Percentiles rank a stretch among this genome's conserved stretches.
phyloP scores from a whole-genome alignment of 2,888 invertebrate species.

The Chalcosyrphus nemorum region DNA sequence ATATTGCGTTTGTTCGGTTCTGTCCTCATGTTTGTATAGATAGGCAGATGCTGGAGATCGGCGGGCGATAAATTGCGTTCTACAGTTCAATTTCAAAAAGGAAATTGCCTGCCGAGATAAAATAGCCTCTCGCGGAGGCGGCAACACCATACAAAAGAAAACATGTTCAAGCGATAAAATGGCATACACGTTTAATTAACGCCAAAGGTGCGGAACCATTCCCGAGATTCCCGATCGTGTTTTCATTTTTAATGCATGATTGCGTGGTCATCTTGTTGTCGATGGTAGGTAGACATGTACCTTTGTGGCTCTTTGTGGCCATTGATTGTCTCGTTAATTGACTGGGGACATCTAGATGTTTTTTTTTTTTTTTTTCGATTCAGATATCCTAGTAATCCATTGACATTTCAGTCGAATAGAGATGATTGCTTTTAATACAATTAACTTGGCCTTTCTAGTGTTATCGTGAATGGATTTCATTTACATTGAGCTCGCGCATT shows the following conservation, averaged over 20 bases:
- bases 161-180: constrained; percentile 43
- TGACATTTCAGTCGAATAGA: constrained; percentile 18
- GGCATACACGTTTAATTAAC: constrained; percentile 55
- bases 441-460: constrained; percentile 13
- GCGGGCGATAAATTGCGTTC: constrained; percentile 52
- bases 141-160: constrained; percentile 53
- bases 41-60: constrained; percentile 45
- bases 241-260: constrained; percentile 18
- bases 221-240: constrained; percentile 16
- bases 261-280: constrained; percentile 10
- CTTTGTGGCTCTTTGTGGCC: not conserved
- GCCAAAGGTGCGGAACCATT: constrained; percentile 60
- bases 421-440: constrained; percentile 40
- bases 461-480: not conserved
- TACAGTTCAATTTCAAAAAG: constrained; percentile 67
- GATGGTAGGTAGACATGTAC: not conserved
- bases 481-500: not conserved
- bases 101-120: constrained; percentile 59
- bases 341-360: not conserved
- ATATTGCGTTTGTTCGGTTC: constrained; percentile 13
- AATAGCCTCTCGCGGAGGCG: not conserved
- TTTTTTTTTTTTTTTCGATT: not conserved
- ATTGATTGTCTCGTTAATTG: not conserved
- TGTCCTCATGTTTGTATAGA: constrained; percentile 1
- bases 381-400: constrained; percentile 16